Evolutionary conservation across 2,113 vertebrate genomes (phyloP).

Genomic region (Coptodon bakossiorum): DNA sequence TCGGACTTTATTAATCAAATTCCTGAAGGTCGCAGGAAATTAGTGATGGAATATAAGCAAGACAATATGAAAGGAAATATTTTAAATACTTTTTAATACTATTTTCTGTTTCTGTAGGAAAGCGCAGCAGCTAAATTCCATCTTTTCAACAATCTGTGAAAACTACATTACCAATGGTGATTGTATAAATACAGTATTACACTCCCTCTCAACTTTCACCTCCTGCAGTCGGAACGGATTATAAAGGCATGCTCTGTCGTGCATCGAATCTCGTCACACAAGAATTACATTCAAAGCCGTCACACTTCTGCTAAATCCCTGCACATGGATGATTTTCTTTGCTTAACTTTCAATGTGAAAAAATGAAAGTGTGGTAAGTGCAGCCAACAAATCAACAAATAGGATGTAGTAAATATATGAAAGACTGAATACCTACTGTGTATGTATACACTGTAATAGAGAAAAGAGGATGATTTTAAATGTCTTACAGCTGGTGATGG

Average conservation of each 20-base stretch:
- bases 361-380: not conserved
- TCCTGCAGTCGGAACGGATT: not conserved
- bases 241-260: not conserved
- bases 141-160: not conserved
- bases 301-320: not conserved
- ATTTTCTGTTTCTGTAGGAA: not conserved
- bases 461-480: not conserved
- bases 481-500: not conserved
- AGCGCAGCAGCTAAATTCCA: not conserved
- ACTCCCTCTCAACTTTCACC: not conserved
- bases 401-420: not conserved
- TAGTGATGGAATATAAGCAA: not conserved
- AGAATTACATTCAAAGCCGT: not conserved
- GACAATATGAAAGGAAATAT: not conserved
- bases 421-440: not conserved
- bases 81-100: not conserved
- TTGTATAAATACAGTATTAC: not conserved
- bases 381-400: not conserved
- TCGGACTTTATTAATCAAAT: conserved; percentile 19
- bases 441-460: not conserved
- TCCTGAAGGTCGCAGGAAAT: not conserved
- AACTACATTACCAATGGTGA: not conserved
- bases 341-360: not conserved
- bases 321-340: not conserved
- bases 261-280: not conserved